Base-by-base conservation (phyloP, 2,888 invertebrate genomes). In the Drosophila yooni region DNA sequence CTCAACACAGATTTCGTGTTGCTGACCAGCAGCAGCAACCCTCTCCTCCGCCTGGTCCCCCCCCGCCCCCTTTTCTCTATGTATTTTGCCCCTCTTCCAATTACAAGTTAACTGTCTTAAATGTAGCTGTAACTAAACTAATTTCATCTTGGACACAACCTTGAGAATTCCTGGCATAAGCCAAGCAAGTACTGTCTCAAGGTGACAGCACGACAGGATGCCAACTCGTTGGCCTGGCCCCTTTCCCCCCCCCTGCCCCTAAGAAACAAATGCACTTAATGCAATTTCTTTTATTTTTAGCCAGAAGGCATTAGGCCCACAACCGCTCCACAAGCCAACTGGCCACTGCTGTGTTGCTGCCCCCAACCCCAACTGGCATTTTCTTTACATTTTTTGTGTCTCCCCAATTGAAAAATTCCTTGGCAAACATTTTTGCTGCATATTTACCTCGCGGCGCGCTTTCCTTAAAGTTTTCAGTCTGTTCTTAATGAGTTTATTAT, bases 241-340 rank as follows among this genome's bases (percentile, higher is more conserved):
- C 21, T 21, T 21, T 21, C 21, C 13, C 34, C 21, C 21, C n/a
- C 25, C 4, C 36, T 8, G 8, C 21, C 11, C 6, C 33, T 46
- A 21, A 10, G 18, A n/a, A 68, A 52, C 68, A 52, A 67, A 68
- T 79, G 80, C 82, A 75, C 70, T 79, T 84, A 82, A 76, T 83
- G 82, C 82, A 70, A 82, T 84, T 84, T 61, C 68, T 60, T 54
- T 72, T 74, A 66, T 69, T 83, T 62, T 62, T 60, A 63, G 61
- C 64, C 65, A 54, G 56, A 59, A 56, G 74, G 40, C 60, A 40
- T n/a, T 27, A 50, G 38, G 33, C 63, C 57, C 25, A 36, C 27
- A 25, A 27, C 15, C 13, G 0, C 51, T 5, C 1, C 2, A 25
- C 13, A 4, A 21, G 38, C 38, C 43, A 31, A n/a, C 60, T 29